Evolutionary conservation across 2,797 vertebrate genomes (phyloP), one percentile per base, ranked within the genome.

Genomic region (Rhabdomys pumilio): DNA sequence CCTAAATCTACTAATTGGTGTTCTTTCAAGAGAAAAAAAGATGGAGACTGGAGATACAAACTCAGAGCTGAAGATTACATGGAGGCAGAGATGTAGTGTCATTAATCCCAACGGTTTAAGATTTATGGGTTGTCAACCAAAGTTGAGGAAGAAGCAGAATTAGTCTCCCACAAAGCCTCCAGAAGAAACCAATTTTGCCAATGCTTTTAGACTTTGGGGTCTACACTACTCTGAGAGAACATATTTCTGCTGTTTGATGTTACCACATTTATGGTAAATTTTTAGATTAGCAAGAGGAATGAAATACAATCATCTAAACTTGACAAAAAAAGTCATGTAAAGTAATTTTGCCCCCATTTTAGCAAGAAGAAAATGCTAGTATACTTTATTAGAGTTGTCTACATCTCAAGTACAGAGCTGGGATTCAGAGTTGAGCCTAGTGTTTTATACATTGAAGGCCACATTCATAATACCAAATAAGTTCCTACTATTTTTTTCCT

Each of bases 231-330:
- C 4, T 69, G 44, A 76, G 17, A 84, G 26, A 83, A 89, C 44
- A 77, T 3, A 90, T 63, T 81, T 81, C n/a, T 89, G 24, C 87
- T 87, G 17, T 83, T 81, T 87, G 53, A 88, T 90, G 15, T 47
- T 72, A 85, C 13, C 2, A 22, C 6, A 7, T 94, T 77, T 72
- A 15, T 59, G 61, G 19, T 53, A 41, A 81, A 89, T 79, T 92
- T 34, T 29, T 90, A 83, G 3, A 57, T 19, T 22, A 94, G 13
- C 31, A 38, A 24, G 50, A 44, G 15, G 69, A 83, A 86, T 53
- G 38, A 9, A 93, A 80, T 55, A 26, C 9, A 88, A 91, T 13
- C 14, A n/a, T 67, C 92, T 96, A 77, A 88, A 95, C 65, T 57
- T 84, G 72, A 88, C 55, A 95, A 26, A 26, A 47, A 86, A 55